Evolutionary conservation across 2,797 vertebrate species (phyloP).

Genomic region (Gadopsis bispinosus): DNA sequence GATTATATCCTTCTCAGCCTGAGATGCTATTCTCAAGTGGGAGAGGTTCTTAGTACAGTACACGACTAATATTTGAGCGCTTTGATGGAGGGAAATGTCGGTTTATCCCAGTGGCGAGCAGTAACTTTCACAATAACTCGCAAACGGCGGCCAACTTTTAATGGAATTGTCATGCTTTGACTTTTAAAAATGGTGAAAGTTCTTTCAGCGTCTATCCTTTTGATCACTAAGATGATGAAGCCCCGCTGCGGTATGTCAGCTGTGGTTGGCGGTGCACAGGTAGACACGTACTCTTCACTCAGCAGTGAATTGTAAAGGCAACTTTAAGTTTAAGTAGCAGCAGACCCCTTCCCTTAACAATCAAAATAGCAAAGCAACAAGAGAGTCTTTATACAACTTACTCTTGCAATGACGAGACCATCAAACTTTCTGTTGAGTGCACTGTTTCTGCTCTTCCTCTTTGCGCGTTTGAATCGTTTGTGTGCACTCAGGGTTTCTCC

Average conservation of each 20-base stretch:
- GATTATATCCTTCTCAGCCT: conserved; percentile 56
- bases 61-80: conserved; percentile 53
- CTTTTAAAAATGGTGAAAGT: conserved; percentile 57
- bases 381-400: background rate
- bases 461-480: conserved; percentile 61
- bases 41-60: conserved; percentile 46
- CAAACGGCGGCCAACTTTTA: conserved; percentile 50
- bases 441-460: conserved; percentile 31
- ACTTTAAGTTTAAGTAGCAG: conserved; percentile 40
- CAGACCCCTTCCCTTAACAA: conserved; percentile 23
- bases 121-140: conserved; percentile 58
- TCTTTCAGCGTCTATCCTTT: conserved; percentile 52
- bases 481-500: conserved; percentile 52
- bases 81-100: conserved; percentile 54
- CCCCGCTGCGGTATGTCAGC: conserved; percentile 45
- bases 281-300: conserved; percentile 31
- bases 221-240: conserved; percentile 53
- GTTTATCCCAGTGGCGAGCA: conserved; percentile 51
- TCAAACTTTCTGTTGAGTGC: conserved; percentile 33
- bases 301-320: conserved; percentile 12
- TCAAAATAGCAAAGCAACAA: conserved; percentile 33
- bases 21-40: conserved; percentile 57
- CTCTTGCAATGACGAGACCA: conserved; percentile 6
- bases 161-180: conserved; percentile 52
- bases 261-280: conserved; percentile 47